Evolutionary conservation across 2,888 invertebrate species (phyloP).

Genomic region (Drosophila gaucha): DNA sequence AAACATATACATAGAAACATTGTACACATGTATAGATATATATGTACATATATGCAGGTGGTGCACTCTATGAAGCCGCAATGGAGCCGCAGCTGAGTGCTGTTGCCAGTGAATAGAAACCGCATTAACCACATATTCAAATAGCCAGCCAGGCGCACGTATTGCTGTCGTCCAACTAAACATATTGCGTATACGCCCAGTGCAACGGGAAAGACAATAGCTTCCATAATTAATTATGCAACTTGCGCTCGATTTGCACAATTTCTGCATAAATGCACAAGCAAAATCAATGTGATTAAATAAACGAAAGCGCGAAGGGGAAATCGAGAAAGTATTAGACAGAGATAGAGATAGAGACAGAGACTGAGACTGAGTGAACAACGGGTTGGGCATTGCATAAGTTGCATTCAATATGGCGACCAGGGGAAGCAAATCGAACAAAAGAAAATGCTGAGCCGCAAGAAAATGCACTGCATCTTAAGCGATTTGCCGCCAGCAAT

Average conservation of each 20-base stretch:
- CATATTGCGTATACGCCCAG: constrained; percentile 46
- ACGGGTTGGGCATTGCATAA: constrained; percentile 20
- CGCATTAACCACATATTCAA: constrained; percentile 10
- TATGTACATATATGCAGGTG: background rate
- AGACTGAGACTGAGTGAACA: background rate
- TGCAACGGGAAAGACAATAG: constrained; percentile 9
- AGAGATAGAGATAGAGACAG: background rate
- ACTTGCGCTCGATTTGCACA: constrained; percentile 47
- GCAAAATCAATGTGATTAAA: constrained; percentile 43
- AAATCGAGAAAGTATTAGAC: background rate
- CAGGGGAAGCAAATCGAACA: background rate
- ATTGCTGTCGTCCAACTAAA: background rate
- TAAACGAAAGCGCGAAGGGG: background rate
- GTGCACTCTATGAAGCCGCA: background rate
- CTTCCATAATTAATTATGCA: constrained; percentile 61
- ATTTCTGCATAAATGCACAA: constrained; percentile 47
- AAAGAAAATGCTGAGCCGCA: constrained; percentile 1
- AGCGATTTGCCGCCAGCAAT: background rate
- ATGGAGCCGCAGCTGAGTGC: constrained; percentile 10
- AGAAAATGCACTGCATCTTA: constrained; percentile 1
- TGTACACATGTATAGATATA: no score
- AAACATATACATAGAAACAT: no score
- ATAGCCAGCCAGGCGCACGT: background rate
- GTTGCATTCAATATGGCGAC: constrained; percentile 11
- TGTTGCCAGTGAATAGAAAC: constrained; percentile 13